phyloP scores from a whole-genome alignment of 2,113 vertebrate species.

The Saccopteryx leptura region DNA sequence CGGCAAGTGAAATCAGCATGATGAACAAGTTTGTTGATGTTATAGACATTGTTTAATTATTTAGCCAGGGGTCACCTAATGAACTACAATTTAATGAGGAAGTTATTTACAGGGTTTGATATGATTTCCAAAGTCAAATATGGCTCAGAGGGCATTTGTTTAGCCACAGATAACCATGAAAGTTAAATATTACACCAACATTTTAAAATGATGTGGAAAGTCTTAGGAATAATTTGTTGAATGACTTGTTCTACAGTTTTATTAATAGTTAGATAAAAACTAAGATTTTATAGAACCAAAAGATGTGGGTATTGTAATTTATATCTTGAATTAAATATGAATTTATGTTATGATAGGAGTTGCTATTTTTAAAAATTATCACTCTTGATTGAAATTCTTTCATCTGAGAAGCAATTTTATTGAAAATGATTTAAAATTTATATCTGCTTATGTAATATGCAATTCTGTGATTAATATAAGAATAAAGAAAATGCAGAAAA shows the following conservation, averaged over 20 bases:
- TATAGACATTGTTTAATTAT: not conserved
- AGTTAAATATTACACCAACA: not conserved
- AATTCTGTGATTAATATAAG: not conserved
- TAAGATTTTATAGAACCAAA: not conserved
- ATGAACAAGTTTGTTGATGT: not conserved
- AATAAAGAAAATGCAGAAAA: not conserved
- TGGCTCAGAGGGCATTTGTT: not conserved
- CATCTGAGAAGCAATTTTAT: not conserved
- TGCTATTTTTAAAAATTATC: not conserved
- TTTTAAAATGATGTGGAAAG: not conserved
- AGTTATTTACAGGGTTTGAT: not conserved
- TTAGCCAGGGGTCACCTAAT: not conserved
- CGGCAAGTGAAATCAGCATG: not conserved
- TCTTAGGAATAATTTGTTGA: not conserved
- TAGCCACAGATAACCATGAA: not conserved
- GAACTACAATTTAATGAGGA: not conserved
- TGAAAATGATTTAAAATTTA: not conserved
- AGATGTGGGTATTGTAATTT: not conserved
- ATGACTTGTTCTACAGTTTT: not conserved
- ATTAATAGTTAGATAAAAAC: not conserved
- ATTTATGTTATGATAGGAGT: not conserved
- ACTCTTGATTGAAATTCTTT: not conserved
- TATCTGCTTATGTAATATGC: not conserved
- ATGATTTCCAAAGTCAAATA: not conserved
- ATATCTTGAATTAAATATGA: not conserved